Base-by-base conservation (phyloP, 2,888 invertebrate species). In the Heliconius ismenius region DNA sequence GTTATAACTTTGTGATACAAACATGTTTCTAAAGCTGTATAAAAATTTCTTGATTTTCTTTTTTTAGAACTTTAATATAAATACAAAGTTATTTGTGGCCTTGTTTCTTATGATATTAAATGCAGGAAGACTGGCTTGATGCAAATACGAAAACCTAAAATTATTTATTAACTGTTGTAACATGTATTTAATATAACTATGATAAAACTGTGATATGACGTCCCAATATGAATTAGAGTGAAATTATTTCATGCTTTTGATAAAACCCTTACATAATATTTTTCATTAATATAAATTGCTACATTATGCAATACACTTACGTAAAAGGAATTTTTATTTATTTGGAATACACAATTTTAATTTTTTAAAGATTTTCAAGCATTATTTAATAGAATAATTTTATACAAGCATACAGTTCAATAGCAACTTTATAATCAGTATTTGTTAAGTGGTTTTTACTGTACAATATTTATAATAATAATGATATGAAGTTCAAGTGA, bases 61-160 rank as follows among this genome's bases (percentile, higher is more conserved):
- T 70, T 74, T 70, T 75, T 60, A 64, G 69, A 76, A 75, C 62
- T 73, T 54, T 63, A 72, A 74, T 43, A 54, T 77, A 73, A 58
- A 43, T 39, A 74, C 63, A 68, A 77, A 79, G 73, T 79, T 75
- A 39, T 77, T 77, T 24, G 79, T 79, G 79, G 79, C 79, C 77
- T 77, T 79, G 62, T 76, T 67, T 73, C 73, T 78, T 76, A 73
- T 73, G 65, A 76, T 73, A 76, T 73, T 76, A 76, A 73, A 78
- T 73, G 76, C 65, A 62, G 62, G 26, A 73, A 78, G 78, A 78
- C 75, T 76, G 73, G 76, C 68, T 76, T 68, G 60, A 73, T 76
- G 68, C 73, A 73, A 78, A 75, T 75, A 75, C 75, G 68, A 69
- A 73, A 73, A 68, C 36, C 62, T 64, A 73, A 68, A 49, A 73